A percentile compares a stretch with the other conserved stretches of the same genome.
Evolutionary conservation across 1,140 invertebrate genomes (phyloP).

Genomic region (Microplitis mediator): DNA sequence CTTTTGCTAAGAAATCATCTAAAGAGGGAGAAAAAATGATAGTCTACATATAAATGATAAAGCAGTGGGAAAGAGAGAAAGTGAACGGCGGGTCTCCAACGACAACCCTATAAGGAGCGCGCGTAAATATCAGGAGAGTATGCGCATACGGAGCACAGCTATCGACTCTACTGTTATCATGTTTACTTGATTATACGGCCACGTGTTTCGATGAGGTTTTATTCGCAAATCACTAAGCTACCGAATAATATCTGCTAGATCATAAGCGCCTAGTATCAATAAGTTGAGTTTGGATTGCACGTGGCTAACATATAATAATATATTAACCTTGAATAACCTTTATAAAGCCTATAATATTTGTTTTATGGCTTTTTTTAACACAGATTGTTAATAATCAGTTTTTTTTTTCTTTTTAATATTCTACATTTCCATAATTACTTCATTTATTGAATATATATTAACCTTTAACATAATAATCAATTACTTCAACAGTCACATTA

Average conservation of each 20-base stretch:
- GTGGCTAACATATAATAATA: slow-evolving; percentile 41
- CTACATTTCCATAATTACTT: too few relatives aligned
- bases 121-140: slow-evolving; percentile 57
- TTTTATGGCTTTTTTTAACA: too few relatives aligned
- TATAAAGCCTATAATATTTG: too few relatives aligned
- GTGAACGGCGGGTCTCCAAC: slow-evolving; percentile 40
- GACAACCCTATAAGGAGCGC: slow-evolving; percentile 62
- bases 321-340: too few relatives aligned
- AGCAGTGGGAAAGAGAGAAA: slow-evolving; percentile 34
- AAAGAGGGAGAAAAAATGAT: not conserved
- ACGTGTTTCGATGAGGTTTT: slow-evolving; percentile 55
- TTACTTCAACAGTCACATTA: too few relatives aligned
- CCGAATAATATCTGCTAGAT: slow-evolving; percentile 2
- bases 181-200: slow-evolving; percentile 43
- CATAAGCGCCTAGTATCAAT: slow-evolving; percentile 41
- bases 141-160: not conserved
- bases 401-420: too few relatives aligned
- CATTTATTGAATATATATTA: too few relatives aligned
- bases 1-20: too few relatives aligned
- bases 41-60: not conserved
- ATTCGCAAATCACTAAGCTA: not conserved
- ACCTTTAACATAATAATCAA: too few relatives aligned
- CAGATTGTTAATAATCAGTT: too few relatives aligned
- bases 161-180: slow-evolving; percentile 33
- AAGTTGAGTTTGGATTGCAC: slow-evolving; percentile 60